Percentiles rank a stretch among this genome's conserved stretches.
These are phyloP conservation scores for Cryptotermes secundus DNA, from an alignment of 1,140 invertebrate species.

Conservation along the genomic window DNA sequence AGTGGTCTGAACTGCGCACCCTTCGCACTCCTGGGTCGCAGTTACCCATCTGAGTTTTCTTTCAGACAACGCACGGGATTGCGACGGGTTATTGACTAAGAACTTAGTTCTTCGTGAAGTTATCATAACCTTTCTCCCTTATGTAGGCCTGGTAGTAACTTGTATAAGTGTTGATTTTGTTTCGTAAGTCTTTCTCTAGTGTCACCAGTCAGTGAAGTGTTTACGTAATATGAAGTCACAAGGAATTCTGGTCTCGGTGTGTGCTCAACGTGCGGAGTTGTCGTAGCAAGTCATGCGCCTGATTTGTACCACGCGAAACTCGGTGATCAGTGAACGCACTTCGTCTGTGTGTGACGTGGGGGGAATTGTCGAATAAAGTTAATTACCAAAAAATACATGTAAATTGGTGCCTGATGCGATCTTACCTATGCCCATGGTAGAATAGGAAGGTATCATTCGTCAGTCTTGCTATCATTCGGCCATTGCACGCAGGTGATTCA, in stretches of 20 bases:
- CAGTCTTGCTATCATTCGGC: not conserved
- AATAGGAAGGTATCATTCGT: not conserved
- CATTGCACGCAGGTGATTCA: not conserved
- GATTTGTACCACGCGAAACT: too few species aligned
- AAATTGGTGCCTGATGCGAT: not conserved
- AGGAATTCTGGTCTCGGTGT: too few species aligned
- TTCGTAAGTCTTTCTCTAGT: not conserved
- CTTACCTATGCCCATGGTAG: not conserved
- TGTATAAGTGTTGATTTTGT: not conserved
- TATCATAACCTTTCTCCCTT: not conserved
- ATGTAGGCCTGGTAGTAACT: too few species aligned
- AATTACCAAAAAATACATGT: too few species aligned
- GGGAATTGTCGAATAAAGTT: too few species aligned
- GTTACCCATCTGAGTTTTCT: not conserved
- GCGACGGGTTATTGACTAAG: not conserved
- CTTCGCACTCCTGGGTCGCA: not conserved
- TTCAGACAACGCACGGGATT: not conserved
- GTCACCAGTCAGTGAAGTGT: not conserved
- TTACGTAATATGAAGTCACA: not conserved
- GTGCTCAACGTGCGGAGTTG: too few species aligned
- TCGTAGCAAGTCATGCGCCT: too few species aligned
- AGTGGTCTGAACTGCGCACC: slow-evolving; percentile 8
- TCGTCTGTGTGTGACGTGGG: too few species aligned
- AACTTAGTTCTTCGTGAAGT: not conserved
- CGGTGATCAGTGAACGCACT: too few species aligned